These are phyloP conservation scores for Smutsia gigantea DNA, from an alignment of 2,797 vertebrate genomes.

Conservation along the genomic window DNA sequence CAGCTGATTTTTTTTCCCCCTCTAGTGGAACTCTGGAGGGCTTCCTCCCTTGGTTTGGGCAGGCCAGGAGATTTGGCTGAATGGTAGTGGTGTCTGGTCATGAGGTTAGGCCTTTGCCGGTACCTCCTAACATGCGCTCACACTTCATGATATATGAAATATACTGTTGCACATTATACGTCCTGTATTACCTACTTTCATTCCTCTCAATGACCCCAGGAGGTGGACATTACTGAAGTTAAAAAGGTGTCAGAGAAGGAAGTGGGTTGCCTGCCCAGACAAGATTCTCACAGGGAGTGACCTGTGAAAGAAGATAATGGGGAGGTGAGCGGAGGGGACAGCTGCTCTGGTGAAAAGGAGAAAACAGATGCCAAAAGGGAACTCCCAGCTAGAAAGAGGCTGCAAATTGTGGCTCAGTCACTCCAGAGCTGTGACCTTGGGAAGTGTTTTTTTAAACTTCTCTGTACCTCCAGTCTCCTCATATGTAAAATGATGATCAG, in stretches of 20 bases:
- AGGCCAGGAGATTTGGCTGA: not conserved
- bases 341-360: not conserved
- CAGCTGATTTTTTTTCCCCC: not conserved
- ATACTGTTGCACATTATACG: no score
- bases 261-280: not conserved
- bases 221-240: not conserved
- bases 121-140: not conserved
- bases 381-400: not conserved
- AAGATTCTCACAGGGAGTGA: not conserved
- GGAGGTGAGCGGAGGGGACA: not conserved
- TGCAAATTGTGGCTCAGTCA: not conserved
- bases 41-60: not conserved
- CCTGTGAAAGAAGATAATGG: not conserved
- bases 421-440: not conserved
- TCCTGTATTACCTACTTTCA: not conserved
- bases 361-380: not conserved
- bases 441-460: not conserved
- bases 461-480: not conserved
- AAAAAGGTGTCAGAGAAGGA: conserved; percentile 13
- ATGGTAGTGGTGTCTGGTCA: accelerated
- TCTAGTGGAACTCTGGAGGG: not conserved
- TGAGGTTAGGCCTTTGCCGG: not conserved
- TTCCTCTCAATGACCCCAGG: not conserved
- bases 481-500: not conserved
- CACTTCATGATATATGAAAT: not conserved